Conservation (phyloP, 1,140 invertebrate genomes). For the Drosophila sp. region DNA sequence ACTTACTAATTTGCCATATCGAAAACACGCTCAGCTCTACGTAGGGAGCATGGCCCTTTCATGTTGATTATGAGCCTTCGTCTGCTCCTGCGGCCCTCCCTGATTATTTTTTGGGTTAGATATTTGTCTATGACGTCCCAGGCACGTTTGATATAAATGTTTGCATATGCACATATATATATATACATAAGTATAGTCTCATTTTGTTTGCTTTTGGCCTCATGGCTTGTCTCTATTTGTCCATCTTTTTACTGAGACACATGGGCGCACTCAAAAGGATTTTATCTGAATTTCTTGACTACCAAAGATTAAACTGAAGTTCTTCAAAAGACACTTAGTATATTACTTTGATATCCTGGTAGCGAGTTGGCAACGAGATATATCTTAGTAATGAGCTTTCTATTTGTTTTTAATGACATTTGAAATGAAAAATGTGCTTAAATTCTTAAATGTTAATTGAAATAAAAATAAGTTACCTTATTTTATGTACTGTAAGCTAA, state of each 20-base stretch:
- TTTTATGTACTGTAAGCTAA: no score
- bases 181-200: conserved; percentile 62
- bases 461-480: no score
- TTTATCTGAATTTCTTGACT: neutral
- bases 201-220: conserved; percentile 38
- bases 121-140: conserved; percentile 36
- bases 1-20: conserved; percentile 3
- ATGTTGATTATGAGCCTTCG: conserved; percentile 14
- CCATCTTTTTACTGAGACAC: neutral
- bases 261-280: neutral
- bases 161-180: conserved; percentile 53
- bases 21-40: neutral
- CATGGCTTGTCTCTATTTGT: conserved; percentile 31
- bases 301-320: no score
- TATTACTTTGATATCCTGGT: no score
- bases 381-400: no score
- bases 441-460: no score
- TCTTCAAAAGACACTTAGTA: no score
- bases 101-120: conserved; percentile 29
- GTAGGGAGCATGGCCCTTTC: neutral
- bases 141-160: conserved; percentile 58
- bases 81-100: neutral
- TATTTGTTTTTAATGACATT: no score
- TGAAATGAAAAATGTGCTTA: no score
- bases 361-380: no score